A percentile compares a stretch with the other conserved stretches of the same genome.
Evolutionary conservation across 2,888 invertebrate genomes (phyloP).

Genomic region (Metopia argyrocephala): DNA sequence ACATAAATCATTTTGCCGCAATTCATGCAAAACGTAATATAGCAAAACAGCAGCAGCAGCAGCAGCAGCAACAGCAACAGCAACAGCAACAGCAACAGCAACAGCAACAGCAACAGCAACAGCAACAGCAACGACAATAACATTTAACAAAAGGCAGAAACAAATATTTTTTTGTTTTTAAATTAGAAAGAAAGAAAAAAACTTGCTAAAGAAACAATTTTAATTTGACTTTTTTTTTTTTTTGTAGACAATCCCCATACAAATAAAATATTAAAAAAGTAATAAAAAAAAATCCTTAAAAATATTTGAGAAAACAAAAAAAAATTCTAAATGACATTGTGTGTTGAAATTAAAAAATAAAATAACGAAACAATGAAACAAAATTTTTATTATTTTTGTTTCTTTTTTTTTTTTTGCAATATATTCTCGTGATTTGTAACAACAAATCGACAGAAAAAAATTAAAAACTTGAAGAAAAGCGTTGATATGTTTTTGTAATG

Average conservation of each 20-base stretch:
- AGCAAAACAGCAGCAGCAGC: conserved; percentile 32
- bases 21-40: conserved; percentile 65
- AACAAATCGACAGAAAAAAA: too few species aligned
- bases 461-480: too few species aligned
- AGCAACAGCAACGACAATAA: conserved; percentile 58
- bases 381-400: conserved; percentile 64
- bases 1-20: conserved; percentile 78
- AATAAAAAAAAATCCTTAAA: conserved; percentile 61
- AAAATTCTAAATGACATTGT: conserved; percentile 59
- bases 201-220: conserved; percentile 57
- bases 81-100: conserved; percentile 23
- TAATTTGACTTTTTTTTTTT: too few species aligned
- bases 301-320: conserved; percentile 19
- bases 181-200: conserved; percentile 59
- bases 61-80: conserved; percentile 42
- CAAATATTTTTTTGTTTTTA: conserved; percentile 49
- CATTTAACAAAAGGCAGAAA: conserved; percentile 47
- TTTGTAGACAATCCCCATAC: too few species aligned
- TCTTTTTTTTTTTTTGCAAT: conserved; percentile 68
- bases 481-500: not conserved
- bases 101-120: not conserved
- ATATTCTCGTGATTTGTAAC: too few species aligned
- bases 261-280: conserved; percentile 52
- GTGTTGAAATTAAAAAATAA: conserved; percentile 42
- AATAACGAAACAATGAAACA: conserved; percentile 69